A percentile compares a stretch with the other conserved stretches of the same genome.
Evolutionary conservation across 2,113 vertebrate genomes (phyloP).

Genomic region (Ailuropoda melanoleuca): DNA sequence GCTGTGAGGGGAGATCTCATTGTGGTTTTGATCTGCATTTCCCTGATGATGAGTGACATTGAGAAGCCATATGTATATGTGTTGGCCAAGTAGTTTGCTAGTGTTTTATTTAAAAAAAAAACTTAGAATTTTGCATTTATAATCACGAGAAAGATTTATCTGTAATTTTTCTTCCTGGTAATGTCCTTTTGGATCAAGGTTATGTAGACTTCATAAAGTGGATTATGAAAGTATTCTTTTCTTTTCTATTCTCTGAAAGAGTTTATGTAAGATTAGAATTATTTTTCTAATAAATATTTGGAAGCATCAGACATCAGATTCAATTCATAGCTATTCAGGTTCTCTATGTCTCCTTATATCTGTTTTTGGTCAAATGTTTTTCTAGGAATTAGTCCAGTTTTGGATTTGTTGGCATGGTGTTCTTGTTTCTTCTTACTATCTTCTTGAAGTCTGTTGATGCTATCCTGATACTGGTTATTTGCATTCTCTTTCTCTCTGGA

Average conservation of each 20-base stretch:
- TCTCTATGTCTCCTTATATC: background rate
- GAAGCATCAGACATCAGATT: background rate
- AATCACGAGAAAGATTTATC: background rate
- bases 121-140: background rate
- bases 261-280: background rate
- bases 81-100: background rate
- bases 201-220: background rate
- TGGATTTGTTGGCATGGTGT: background rate
- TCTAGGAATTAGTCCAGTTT: background rate
- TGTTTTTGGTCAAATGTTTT: background rate
- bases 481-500: background rate
- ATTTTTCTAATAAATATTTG: background rate
- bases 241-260: background rate
- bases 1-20: background rate
- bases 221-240: background rate
- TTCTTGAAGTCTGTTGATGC: background rate
- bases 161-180: background rate
- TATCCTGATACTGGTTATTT: background rate
- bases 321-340: background rate
- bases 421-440: background rate
- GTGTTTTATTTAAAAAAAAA: background rate
- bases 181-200: background rate
- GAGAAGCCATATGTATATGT: background rate
- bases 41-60: background rate
- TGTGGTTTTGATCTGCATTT: background rate